These are phyloP conservation scores for Lypha dubia DNA, from an alignment of 2,888 invertebrate species.

Conservation along the genomic window DNA sequence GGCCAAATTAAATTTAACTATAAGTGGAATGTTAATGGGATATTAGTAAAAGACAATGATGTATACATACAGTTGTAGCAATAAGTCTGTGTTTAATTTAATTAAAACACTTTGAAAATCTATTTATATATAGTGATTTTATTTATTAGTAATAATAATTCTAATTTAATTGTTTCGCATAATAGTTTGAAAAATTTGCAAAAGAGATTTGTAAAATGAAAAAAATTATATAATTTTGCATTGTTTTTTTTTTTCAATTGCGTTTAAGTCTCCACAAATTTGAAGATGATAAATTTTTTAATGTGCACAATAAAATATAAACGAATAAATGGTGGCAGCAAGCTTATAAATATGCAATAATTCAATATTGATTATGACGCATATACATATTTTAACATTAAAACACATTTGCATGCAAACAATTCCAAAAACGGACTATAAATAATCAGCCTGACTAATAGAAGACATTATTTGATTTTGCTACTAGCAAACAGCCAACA, in stretches of 20 bases:
- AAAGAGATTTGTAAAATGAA: background rate
- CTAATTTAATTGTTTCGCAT: too few relatives aligned
- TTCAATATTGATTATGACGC: constrained; percentile 44
- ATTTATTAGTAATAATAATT: background rate
- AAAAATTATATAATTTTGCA: too few relatives aligned
- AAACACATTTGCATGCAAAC: background rate
- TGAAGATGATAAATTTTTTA: too few relatives aligned
- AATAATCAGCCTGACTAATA: background rate
- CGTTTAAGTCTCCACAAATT: too few relatives aligned
- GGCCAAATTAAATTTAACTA: constrained; percentile 31
- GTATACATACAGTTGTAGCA: background rate
- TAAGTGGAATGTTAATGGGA: background rate
- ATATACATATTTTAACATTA: constrained; percentile 18
- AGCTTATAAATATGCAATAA: constrained; percentile 49
- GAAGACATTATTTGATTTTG: constrained; percentile 11
- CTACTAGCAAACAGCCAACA: background rate
- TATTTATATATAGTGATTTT: too few relatives aligned
- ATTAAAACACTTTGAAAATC: background rate
- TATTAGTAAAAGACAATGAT: background rate
- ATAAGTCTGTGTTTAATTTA: background rate
- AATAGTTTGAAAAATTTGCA: too few relatives aligned
- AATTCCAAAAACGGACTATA: constrained; percentile 19
- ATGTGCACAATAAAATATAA: too few relatives aligned
- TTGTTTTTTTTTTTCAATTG: too few relatives aligned
- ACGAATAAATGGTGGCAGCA: background rate